Evolutionary conservation across 2,888 invertebrate genomes (phyloP).

Genomic region (Rambutsinella grinnellia): DNA sequence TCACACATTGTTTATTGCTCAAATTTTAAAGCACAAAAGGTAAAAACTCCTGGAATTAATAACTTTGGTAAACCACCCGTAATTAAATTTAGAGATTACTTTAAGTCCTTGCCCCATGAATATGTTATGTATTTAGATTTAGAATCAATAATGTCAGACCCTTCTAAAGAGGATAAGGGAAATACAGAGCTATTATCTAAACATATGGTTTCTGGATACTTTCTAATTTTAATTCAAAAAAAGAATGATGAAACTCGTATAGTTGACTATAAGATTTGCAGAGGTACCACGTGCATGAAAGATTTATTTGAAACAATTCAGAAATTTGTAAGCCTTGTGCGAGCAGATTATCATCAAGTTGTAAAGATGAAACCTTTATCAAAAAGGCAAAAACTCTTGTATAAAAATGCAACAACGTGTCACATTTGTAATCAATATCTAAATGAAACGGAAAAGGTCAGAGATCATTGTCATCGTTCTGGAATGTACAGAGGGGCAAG

Average conservation of each 20-base stretch:
- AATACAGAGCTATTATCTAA: background rate
- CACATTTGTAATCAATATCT: background rate
- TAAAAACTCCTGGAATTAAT: background rate
- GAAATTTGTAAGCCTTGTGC: background rate
- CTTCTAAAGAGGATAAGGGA: background rate
- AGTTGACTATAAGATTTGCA: conserved; percentile 9
- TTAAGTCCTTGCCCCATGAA: conserved; percentile 17
- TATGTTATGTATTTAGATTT: conserved; percentile 35
- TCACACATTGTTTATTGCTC: background rate
- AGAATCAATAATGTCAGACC: conserved; percentile 5
- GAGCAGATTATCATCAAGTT: background rate
- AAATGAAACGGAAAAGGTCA: background rate
- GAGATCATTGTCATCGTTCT: conserved; percentile 24
- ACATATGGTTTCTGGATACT: conserved; percentile 24
- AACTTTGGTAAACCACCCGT: background rate
- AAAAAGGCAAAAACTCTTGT: background rate
- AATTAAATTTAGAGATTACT: background rate
- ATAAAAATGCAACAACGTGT: background rate
- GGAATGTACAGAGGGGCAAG: conserved; percentile 21
- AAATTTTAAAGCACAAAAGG: conserved; percentile 13
- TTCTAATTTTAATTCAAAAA: conserved; percentile 1
- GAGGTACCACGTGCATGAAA: background rate
- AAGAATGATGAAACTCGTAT: conserved; percentile 13
- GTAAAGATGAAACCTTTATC: background rate
- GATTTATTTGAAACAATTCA: conserved; percentile 14